Percentiles rank a stretch among this genome's conserved stretches.
Conservation (phyloP, 2,888 invertebrate species). For the Temnothorax rugatulus region DNA sequence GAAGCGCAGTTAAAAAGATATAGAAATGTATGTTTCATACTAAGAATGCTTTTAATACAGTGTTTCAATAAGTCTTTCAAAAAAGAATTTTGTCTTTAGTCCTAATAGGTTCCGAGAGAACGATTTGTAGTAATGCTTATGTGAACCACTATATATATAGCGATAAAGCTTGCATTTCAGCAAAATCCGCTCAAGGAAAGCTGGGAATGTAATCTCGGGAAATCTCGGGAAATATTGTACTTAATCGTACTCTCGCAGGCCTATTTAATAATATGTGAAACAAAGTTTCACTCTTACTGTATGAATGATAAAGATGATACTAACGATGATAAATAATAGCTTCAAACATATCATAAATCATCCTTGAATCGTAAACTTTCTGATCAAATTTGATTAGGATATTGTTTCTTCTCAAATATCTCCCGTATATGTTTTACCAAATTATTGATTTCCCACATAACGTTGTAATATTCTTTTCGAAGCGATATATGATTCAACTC, state of each 20-base stretch:
- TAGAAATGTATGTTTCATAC: not conserved
- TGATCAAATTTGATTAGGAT: not conserved
- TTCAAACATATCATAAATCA: not conserved
- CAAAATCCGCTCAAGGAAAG: conserved; percentile 24
- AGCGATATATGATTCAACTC: not conserved
- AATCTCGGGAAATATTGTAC: conserved; percentile 1
- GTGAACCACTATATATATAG: not conserved
- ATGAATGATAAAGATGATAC: not conserved
- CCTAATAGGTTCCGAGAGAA: not conserved
- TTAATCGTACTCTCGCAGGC: not conserved
- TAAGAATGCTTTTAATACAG: not conserved
- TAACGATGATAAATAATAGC: not conserved
- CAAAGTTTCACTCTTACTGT: not conserved
- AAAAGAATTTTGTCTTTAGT: not conserved
- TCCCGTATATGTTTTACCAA: not conserved
- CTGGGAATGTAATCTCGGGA: conserved; percentile 17
- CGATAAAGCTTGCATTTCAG: conserved; percentile 26
- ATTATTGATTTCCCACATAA: not conserved
- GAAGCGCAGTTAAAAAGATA: not conserved
- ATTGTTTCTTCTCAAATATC: not conserved
- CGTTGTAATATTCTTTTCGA: not conserved
- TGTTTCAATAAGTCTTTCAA: not conserved
- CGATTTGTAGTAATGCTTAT: not conserved
- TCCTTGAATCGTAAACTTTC: not conserved
- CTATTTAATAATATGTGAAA: conserved; percentile 18